Percentiles rank a stretch among this genome's conserved stretches.
Evolutionary conservation across 2,888 invertebrate genomes (phyloP).

Genomic region (Melolontha melolontha): DNA sequence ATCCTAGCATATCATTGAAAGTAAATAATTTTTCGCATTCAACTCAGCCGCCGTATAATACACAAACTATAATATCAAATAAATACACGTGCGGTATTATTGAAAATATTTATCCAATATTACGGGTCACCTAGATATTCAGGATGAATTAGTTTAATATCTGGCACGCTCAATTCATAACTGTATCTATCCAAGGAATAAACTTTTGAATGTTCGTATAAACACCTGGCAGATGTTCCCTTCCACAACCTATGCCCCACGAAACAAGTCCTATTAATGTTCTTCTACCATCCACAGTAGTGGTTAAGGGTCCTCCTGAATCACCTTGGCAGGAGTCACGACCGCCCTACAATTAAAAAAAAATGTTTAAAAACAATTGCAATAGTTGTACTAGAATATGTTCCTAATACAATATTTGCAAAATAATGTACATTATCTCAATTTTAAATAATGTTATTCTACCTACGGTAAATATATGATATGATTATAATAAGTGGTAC

Average conservation of each 20-base stretch:
- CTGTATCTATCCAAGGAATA: constrained; percentile 91
- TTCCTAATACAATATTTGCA: background rate
- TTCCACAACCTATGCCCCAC: constrained; percentile 92
- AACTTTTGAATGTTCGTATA: constrained; percentile 94
- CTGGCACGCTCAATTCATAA: constrained; percentile 69
- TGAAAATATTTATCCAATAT: background rate
- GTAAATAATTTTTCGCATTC: no score
- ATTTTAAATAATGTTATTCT: no score
- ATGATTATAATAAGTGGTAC: no score
- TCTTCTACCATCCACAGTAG: constrained; percentile 85
- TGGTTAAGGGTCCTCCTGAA: constrained; percentile 90
- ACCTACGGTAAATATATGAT: no score
- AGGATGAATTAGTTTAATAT: constrained; percentile 15
- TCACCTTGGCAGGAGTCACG: constrained; percentile 82
- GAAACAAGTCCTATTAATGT: constrained; percentile 90
- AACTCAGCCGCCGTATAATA: no score
- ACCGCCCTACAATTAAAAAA: constrained; percentile 69
- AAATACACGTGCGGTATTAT: background rate
- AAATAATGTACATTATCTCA: no score
- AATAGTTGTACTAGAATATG: background rate
- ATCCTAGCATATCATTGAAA: no score
- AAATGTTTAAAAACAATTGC: background rate
- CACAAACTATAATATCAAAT: background rate
- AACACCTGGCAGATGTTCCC: constrained; percentile 90
- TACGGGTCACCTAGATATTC: background rate